Base-by-base conservation (phyloP, 2,888 invertebrate genomes). In the Ophioninae sp. region DNA sequence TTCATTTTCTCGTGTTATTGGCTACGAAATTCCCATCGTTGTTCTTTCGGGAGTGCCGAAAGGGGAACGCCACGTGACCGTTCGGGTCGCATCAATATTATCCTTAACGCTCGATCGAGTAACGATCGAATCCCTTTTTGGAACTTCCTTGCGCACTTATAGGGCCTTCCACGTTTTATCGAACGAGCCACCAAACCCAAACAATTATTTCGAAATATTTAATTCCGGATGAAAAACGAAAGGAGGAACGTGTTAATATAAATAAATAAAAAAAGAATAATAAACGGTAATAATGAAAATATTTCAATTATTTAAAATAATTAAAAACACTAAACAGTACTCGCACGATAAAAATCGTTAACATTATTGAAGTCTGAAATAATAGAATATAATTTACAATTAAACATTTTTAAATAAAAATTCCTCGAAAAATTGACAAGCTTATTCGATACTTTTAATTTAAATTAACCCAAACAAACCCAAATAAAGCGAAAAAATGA, bases 61-160 rank as follows among this genome's bases (percentile, higher is more conserved):
- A 62, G 65, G 72, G 64, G 41, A 30, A 23, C 30, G 61, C 64
- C 80, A 80, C 83, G 83, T 76, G 83, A 80, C 80, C 80, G 67
- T 72, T 83, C 83, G 67, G 75, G 67, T 83, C 80, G 80, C 72
- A 76, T 83, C 80, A 88, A 89, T 89, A 89, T 88, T 88, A 87
- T 87, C 85, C 82, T 87, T 88, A 85, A 85, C 87, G 82, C 86
- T 77, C 83, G 87, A 84, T 78, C 86, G 81, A 83, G 20, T 86
- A 67, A 70, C 84, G 84, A 84, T 80, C 78, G 84, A 85, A 85
- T 85, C 85, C 86, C 86, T 84, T 85, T 78, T 76, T 76, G 64
- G 61, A 17, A 17, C 50, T 13, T 6, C 2, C 13, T 13, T 50
- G 13, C 50, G 50, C 50, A 50, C 50, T 17, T 50, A 50, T 10